Percentiles rank a stretch among this genome's conserved stretches.
These are phyloP conservation scores for Melieria omissa DNA, from an alignment of 2,888 invertebrate species.

Conservation along the genomic window DNA sequence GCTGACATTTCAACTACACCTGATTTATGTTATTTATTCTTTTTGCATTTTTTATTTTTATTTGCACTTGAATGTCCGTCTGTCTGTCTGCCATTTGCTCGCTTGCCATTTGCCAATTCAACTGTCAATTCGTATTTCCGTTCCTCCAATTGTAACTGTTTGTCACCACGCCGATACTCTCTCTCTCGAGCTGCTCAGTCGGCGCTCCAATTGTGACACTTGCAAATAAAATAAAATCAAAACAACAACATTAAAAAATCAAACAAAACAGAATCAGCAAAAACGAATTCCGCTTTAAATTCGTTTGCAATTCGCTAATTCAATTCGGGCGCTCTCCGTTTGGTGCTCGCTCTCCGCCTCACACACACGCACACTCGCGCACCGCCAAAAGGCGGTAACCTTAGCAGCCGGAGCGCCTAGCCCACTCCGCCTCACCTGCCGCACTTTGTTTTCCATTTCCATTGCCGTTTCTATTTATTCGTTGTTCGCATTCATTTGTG, in stretches of 20 bases:
- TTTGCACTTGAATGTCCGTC: no score
- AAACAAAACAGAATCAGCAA: background rate
- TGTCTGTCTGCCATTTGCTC: no score
- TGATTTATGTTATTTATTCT: no score
- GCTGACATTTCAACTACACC: no score
- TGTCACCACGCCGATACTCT: no score
- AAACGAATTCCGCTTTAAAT: slow-evolving; percentile 6
- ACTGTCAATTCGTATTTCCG: no score
- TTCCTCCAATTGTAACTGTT: no score
- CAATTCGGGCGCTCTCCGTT: slow-evolving; percentile 2
- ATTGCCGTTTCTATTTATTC: slow-evolving; percentile 14
- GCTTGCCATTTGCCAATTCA: no score
- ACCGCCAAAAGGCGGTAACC: slow-evolving; percentile 19
- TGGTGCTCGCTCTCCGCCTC: slow-evolving; percentile 1
- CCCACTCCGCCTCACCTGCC: background rate
- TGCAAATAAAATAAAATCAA: slow-evolving; percentile 8
- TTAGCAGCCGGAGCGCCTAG: background rate
- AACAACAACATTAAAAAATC: background rate
- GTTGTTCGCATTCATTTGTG: background rate
- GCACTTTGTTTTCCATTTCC: slow-evolving; percentile 12
- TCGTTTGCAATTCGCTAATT: slow-evolving; percentile 6
- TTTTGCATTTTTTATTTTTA: no score
- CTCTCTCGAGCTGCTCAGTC: no score
- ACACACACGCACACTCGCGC: background rate
- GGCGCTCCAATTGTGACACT: slow-evolving; percentile 6